A percentile compares a stretch with the other conserved stretches of the same genome.
These are phyloP conservation scores for Trisateles emortualis DNA, from an alignment of 2,888 invertebrate genomes.

Conservation along the genomic window DNA sequence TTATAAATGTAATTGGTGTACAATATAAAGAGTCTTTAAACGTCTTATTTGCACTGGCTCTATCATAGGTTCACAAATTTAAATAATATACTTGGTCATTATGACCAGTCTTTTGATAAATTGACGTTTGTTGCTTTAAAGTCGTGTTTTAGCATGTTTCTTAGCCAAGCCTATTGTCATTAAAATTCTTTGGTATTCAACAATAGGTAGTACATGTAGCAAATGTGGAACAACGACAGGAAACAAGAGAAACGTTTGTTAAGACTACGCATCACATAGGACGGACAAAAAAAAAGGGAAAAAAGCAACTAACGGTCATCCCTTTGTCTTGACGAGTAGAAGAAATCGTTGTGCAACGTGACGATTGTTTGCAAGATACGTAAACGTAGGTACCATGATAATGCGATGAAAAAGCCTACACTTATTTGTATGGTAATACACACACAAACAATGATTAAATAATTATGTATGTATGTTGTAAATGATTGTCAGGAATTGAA, in stretches of 20 bases:
- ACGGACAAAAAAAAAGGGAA: slow-evolving; percentile 64
- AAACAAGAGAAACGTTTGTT: slow-evolving; percentile 66
- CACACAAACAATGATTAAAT: slow-evolving; percentile 30
- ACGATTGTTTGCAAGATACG: slow-evolving; percentile 61
- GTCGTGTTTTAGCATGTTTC: slow-evolving; percentile 40
- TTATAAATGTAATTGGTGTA: too few relatives aligned
- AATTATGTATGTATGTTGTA: slow-evolving; percentile 24
- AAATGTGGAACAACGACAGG: slow-evolving; percentile 66
- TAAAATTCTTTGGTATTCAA: slow-evolving; percentile 50
- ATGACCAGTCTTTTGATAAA: slow-evolving; percentile 17
- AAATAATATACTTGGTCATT: slow-evolving; percentile 20
- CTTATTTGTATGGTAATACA: slow-evolving; percentile 38
- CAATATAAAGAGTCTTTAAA: too few relatives aligned
- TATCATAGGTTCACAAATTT: slow-evolving; percentile 29
- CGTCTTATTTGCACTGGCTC: slow-evolving; percentile 16
- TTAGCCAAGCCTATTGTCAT: slow-evolving; percentile 38
- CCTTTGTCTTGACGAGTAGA: slow-evolving; percentile 66
- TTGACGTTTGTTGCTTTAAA: slow-evolving; percentile 18
- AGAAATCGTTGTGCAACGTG: slow-evolving; percentile 62
- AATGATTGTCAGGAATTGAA: slow-evolving; percentile 27
- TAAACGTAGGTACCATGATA: slow-evolving; percentile 29
- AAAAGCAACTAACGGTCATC: slow-evolving; percentile 66
- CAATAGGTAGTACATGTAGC: slow-evolving; percentile 59
- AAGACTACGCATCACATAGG: slow-evolving; percentile 61
- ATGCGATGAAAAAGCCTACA: slow-evolving; percentile 41